Evolutionary conservation across 2,113 vertebrate species (phyloP), one percentile per base, ranked within the genome.

Genomic region (Malurus melanocephalus): DNA sequence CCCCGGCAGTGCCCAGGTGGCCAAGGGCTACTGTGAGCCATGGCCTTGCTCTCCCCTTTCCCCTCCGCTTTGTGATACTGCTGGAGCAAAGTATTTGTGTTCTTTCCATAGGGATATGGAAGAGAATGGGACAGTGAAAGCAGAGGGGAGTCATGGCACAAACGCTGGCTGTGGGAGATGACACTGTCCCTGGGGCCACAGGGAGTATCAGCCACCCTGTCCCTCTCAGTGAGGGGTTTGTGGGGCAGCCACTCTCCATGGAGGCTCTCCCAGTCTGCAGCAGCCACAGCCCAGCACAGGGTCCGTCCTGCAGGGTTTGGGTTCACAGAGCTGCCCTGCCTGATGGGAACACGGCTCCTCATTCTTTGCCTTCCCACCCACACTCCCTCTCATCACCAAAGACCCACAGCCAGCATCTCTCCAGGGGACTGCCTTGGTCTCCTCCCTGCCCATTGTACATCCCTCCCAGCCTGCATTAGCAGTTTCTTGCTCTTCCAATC

Each of bases 111-210:
- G 28, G 22, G 18, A 24, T 60, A 23, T 4, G 32, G 30, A 80
- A 59, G 15, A 26, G 35, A 60, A 33, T 0, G 7, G 61, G 24
- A 48, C 7, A 10, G 14, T 1, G 5, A 49, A 24, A 30, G 43
- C 49, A 52, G 49, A 80, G 43, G 13, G 42, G 9, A 61, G 42
- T 22, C 57, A 28, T 27, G 59, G n/a, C 49, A 60, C 45, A 55
- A 38, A 8, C 3, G 9, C 24, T 66, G 53, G 6, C 66, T 33
- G 13, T 20, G 28, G 62, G 35, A 74, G 46, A 18, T 1, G 3
- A 7, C 0, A 0, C 9, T 1, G 1, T 13, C 40, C 3, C 33
- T 42, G 5, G 45, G 26, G 59, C 33, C 11, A 2, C 2, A 7
- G 43, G 16, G 15, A 40, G 14, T 23, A 40, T 10, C 27, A 60